A percentile compares a stretch with the other conserved stretches of the same genome.
phyloP scores from a whole-genome alignment of 2,113 vertebrate species.

The Paracanthobrama guichenoti region DNA sequence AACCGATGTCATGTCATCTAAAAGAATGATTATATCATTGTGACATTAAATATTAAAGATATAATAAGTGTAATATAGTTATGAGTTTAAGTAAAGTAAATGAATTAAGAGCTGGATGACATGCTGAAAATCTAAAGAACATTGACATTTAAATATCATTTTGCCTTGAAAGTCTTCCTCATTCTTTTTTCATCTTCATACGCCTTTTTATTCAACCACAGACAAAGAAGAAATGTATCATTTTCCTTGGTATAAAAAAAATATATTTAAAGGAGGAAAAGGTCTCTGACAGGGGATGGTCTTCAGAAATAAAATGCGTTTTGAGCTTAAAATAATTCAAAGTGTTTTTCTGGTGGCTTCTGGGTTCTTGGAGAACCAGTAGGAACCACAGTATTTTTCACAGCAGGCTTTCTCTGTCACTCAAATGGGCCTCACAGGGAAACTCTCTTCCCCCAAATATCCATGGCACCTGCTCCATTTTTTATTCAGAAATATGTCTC shows the following conservation, averaged over 20 bases:
- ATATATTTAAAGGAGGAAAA: slow-evolving; percentile 81
- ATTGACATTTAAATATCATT: not conserved
- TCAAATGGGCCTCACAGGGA: slow-evolving; percentile 74
- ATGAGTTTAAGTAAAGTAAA: not conserved
- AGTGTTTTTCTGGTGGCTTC: slow-evolving; percentile 79
- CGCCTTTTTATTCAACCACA: slow-evolving; percentile 47
- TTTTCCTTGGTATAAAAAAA: slow-evolving; percentile 78
- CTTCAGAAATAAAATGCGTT: slow-evolving; percentile 81
- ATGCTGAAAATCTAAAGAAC: not conserved
- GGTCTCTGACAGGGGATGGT: slow-evolving; percentile 77
- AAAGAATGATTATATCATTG: not conserved
- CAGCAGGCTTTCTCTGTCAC: slow-evolving; percentile 77
- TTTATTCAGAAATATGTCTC: slow-evolving; percentile 78
- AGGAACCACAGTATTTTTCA: slow-evolving; percentile 81
- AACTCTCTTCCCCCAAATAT: slow-evolving; percentile 75
- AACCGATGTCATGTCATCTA: not conserved
- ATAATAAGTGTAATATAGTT: not conserved
- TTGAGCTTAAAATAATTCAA: slow-evolving; percentile 83
- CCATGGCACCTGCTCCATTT: slow-evolving; percentile 71
- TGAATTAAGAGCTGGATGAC: not conserved
- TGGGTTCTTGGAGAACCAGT: slow-evolving; percentile 78
- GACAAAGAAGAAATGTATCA: slow-evolving; percentile 80
- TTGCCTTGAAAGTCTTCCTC: not conserved
- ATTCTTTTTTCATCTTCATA: not conserved
- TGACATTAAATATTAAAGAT: not conserved